Evolutionary conservation across 1,140 invertebrate species (phyloP).

Genomic region (Mesaphorura yosii): DNA sequence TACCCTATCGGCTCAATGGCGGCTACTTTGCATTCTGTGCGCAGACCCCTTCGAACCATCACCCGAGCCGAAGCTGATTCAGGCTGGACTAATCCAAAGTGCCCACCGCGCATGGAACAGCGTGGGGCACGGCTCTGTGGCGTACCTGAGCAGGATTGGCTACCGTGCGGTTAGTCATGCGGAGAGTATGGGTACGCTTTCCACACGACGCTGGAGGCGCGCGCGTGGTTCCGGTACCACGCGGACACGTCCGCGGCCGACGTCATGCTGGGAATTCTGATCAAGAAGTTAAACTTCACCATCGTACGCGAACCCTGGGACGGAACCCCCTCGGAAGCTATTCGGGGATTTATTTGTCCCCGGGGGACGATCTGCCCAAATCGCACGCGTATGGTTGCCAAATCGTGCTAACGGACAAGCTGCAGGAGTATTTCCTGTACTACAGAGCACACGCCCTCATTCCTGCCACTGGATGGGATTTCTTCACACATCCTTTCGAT

Average conservation of each 20-base stretch:
- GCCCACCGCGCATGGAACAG: too few relatives aligned
- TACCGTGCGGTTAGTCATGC: background rate
- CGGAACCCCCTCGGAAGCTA: background rate
- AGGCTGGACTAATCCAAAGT: too few relatives aligned
- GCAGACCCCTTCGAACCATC: too few relatives aligned
- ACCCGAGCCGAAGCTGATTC: too few relatives aligned
- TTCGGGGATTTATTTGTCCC: constrained; percentile 3
- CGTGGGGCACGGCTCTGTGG: background rate
- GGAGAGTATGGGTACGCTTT: too few relatives aligned
- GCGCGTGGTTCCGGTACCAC: background rate
- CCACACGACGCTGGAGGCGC: background rate
- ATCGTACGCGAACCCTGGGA: background rate
- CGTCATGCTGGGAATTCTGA: constrained; percentile 4
- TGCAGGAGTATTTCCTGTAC: background rate
- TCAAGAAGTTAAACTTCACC: constrained; percentile 1
- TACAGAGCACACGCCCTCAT: background rate
- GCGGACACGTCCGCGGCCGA: background rate
- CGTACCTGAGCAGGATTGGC: background rate
- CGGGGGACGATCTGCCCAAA: background rate
- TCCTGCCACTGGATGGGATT: background rate
- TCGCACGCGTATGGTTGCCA: too few relatives aligned
- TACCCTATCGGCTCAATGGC: too few relatives aligned
- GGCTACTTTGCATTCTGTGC: too few relatives aligned
- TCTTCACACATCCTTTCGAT: background rate
- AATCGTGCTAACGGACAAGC: too few relatives aligned